Evolutionary conservation across 2,797 vertebrate species (phyloP), one percentile per base, ranked within the genome.

Genomic region (Nasua narica): DNA sequence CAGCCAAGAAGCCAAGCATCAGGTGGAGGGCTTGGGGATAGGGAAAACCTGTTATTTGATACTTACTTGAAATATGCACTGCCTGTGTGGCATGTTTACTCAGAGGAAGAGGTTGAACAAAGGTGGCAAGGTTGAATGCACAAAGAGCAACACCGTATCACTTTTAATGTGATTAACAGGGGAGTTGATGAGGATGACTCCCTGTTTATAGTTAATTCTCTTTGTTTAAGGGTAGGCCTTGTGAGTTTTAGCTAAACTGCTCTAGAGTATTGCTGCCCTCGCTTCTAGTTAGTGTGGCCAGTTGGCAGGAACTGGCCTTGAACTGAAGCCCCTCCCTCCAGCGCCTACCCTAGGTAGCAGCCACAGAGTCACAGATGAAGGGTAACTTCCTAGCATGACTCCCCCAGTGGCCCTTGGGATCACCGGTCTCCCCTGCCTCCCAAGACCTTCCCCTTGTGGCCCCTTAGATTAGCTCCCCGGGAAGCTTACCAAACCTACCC

Each of bases 201-300:
- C 29, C 23, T 56, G 2, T 54, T 48, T 25, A 52, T 13, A 60
- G 10, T 43, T 9, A 35, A 50, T 77, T 86, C 21, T 18, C n/a
- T 46, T 81, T 11, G 65, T 70, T 76, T n/a, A 50, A 81, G 52
- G 79, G 12, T 50, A 50, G 1, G 10, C 60, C n/a, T 72, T 70
- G 9, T 2, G 21, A 50, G 11, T 82, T 82, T 82, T 14, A 52
- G 43, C 54, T 52, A 21, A 88, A n/a, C n/a, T 32, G 4, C 46
- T 67, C 32, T 19, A 1, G 11, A 0, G 40, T 10, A 3, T 35
- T 40, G 0, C 14, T 7, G 11, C 65, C 15, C 37, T 60, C 27
- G 7, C 43, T 43, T 27, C 56, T 15, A 3, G 29, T 93, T 72
- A 11, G 14, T 50, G 35, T 7, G 19, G 14, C 43, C 43, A 14